A percentile compares a stretch with the other conserved stretches of the same genome.
Conservation (phyloP, 2,797 vertebrate species). For the Dryobates pubescens region DNA sequence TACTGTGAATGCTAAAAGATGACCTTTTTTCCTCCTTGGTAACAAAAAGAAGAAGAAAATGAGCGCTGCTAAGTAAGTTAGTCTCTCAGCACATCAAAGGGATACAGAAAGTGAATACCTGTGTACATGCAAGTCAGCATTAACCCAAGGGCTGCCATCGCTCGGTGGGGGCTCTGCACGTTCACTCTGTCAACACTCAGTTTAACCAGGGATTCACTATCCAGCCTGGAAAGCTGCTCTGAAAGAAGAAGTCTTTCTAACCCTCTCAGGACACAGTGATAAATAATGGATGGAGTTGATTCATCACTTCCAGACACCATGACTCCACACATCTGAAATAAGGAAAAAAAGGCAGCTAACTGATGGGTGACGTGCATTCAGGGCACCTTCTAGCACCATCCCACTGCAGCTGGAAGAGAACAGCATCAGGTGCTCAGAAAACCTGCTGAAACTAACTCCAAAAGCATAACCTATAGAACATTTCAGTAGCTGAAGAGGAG, state of each 20-base stretch:
- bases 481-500: no score
- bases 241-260: conserved; percentile 95
- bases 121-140: conserved; percentile 99
- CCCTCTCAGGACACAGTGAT: conserved; percentile 94
- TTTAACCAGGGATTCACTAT: conserved; percentile 93
- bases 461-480: neutral
- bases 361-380: neutral
- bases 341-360: neutral
- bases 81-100: neutral
- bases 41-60: neutral
- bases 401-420: neutral
- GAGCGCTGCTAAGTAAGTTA: neutral
- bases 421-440: neutral
- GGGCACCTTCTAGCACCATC: neutral
- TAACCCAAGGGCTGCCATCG: conserved; percentile 96
- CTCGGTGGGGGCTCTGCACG: conserved; percentile 94
- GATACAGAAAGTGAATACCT: conserved; percentile 77
- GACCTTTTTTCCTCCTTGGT: neutral
- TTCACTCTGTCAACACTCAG: conserved; percentile 96
- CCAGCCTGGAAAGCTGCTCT: conserved; percentile 93
- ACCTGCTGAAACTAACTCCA: neutral
- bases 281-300: conserved; percentile 92
- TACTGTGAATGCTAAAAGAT: neutral
- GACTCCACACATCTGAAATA: conserved; percentile 88
- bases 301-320: conserved; percentile 96